Conservation (phyloP, 2,113 vertebrate genomes). For the Catharus bicknelli region DNA sequence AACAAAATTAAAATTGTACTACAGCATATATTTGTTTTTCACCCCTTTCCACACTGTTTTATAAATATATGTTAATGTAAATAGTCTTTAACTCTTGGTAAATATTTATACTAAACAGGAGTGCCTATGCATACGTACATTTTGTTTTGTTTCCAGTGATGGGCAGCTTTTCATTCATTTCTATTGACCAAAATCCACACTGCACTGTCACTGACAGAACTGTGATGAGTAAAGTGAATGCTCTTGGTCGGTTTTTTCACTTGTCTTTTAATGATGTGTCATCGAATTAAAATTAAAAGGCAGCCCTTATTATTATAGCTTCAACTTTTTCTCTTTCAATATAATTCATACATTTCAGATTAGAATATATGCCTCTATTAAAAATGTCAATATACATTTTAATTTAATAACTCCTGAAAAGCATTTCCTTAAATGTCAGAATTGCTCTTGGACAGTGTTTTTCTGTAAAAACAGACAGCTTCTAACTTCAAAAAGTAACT, state of each 20-base stretch:
- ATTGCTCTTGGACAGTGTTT: neutral
- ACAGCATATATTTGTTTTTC: slow-evolving; percentile 28
- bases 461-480: neutral
- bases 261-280: slow-evolving; percentile 7
- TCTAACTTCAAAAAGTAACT: slow-evolving; percentile 28
- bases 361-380: slow-evolving; percentile 16
- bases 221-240: slow-evolving; percentile 24
- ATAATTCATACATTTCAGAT: slow-evolving; percentile 18
- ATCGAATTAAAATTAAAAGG: slow-evolving; percentile 29
- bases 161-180: slow-evolving; percentile 27
- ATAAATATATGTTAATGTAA: slow-evolving; percentile 42
- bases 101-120: slow-evolving; percentile 51
- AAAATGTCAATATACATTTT: neutral
- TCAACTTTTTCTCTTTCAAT: neutral
- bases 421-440: neutral
- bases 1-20: slow-evolving; percentile 64
- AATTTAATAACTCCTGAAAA: neutral
- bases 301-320: neutral
- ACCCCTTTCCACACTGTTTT: slow-evolving; percentile 22
- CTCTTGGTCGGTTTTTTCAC: neutral
- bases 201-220: slow-evolving; percentile 1
- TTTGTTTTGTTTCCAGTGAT: slow-evolving; percentile 12
- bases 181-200: slow-evolving; percentile 40
- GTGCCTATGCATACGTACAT: slow-evolving; percentile 9
- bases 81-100: slow-evolving; percentile 22